phyloP scores from a whole-genome alignment of 2,888 invertebrate genomes.

The Synanthedon tipuliformis region DNA sequence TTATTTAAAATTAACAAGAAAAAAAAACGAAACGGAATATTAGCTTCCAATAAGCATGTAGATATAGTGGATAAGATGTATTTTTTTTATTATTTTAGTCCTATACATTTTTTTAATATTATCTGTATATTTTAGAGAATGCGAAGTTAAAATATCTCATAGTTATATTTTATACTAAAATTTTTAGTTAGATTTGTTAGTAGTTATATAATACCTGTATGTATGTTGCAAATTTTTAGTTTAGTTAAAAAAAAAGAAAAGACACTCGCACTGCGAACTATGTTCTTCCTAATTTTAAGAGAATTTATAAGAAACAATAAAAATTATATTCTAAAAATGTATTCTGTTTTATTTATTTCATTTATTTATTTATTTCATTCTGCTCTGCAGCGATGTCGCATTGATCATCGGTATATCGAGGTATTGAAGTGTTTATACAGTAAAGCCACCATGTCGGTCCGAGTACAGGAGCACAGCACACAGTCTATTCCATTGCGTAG shows the following conservation, averaged over 20 bases:
- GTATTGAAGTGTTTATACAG: too few relatives aligned
- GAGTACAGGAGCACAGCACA: too few relatives aligned
- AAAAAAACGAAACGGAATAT: constrained; percentile 24
- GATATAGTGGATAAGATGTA: constrained; percentile 46
- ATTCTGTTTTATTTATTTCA: constrained; percentile 4
- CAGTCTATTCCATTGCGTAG: too few relatives aligned
- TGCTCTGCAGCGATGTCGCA: too few relatives aligned
- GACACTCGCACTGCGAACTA: constrained; percentile 58
- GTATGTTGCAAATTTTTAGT: constrained; percentile 43
- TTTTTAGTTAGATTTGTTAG: constrained; percentile 37
- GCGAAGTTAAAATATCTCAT: constrained; percentile 55
- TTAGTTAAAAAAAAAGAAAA: constrained; percentile 22
- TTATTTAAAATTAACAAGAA: constrained; percentile 30
- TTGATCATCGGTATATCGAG: too few relatives aligned
- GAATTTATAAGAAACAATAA: constrained; percentile 65
- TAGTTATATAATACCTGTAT: constrained; percentile 14
- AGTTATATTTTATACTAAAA: constrained; percentile 51
- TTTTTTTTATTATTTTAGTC: constrained; percentile 28
- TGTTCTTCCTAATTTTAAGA: constrained; percentile 63
- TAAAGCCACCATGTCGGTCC: too few relatives aligned
- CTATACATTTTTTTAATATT: constrained; percentile 27
- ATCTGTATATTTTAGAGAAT: constrained; percentile 60
- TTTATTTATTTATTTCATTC: too few relatives aligned
- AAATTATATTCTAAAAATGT: constrained; percentile 47
- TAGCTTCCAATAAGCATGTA: constrained; percentile 60